Conservation (phyloP, 2,797 vertebrate species). For the Enteromius unitaeniatus region DNA sequence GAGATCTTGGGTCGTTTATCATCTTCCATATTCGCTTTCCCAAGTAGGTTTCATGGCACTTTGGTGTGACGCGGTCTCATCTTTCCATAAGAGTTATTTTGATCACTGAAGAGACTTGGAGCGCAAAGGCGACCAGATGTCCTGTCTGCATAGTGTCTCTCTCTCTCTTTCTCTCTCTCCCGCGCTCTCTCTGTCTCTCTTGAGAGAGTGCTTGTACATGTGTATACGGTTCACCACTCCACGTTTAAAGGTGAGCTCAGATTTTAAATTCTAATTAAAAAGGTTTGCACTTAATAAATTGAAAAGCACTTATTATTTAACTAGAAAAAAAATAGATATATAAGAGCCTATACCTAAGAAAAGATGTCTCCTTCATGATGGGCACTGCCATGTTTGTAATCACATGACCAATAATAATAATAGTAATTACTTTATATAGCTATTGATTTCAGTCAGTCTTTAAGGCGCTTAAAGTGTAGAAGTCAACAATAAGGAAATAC, state of each 20-base stretch:
- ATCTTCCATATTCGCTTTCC: not conserved
- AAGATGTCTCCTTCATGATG: not conserved
- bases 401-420: not conserved
- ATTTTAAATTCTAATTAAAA: not conserved
- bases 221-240: not conserved
- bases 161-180: slow-evolving; percentile 38
- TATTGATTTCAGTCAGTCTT: not conserved
- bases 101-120: slow-evolving; percentile 27
- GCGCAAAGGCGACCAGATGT: slow-evolving; percentile 18
- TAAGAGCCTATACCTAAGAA: not conserved
- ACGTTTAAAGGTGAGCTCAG: not conserved
- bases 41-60: not conserved
- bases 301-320: not conserved
- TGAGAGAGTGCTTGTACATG: not conserved
- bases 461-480: not conserved
- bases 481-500: not conserved
- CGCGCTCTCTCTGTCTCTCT: slow-evolving; percentile 45
- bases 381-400: not conserved
- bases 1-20: not conserved
- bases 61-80: slow-evolving; percentile 5
- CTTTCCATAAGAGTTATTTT: slow-evolving; percentile 36
- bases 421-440: slow-evolving; percentile 1
- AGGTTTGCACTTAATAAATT: not conserved
- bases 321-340: not conserved
- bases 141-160: slow-evolving; percentile 29